These are phyloP conservation scores for Phengaris alcon DNA, from an alignment of 2,888 invertebrate species.

Conservation along the genomic window DNA sequence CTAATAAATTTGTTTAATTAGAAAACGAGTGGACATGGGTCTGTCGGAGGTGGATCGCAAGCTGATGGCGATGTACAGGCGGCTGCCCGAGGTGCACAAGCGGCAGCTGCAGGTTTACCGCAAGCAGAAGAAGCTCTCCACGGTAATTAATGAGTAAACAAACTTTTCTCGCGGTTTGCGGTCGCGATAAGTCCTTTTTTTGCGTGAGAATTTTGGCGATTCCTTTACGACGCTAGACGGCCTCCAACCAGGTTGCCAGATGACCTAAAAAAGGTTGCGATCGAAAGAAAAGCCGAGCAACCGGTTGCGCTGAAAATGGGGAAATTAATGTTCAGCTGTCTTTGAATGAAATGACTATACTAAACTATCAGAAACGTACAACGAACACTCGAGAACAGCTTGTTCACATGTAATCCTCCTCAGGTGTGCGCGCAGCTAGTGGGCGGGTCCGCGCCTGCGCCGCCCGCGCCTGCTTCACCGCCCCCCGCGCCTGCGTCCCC, in stretches of 20 bases:
- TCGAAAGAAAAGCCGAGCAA: no score
- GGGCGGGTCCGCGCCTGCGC: conserved; percentile 52
- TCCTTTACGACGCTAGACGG: no score
- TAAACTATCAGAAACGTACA: no score
- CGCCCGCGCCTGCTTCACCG: conserved; percentile 53
- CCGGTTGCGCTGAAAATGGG: no score
- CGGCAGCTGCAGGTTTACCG: conserved; percentile 67
- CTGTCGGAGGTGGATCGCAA: conserved; percentile 69
- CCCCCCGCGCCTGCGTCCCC: conserved; percentile 60
- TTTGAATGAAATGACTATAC: no score
- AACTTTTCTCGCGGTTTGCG: no score
- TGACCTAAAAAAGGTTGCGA: no score
- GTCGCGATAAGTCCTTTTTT: no score
- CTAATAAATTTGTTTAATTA: conserved; percentile 37
- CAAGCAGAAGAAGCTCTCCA: conserved; percentile 68
- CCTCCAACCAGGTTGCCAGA: no score
- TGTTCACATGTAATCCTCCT: not conserved
- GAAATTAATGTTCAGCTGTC: no score
- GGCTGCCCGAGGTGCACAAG: conserved; percentile 68
- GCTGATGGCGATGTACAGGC: conserved; percentile 71
- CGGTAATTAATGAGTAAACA: conserved; percentile 44
- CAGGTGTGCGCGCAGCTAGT: conserved; percentile 72
- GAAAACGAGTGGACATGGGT: conserved; percentile 68
- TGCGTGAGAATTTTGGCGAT: no score
- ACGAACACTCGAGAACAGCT: no score